A percentile compares a stretch with the other conserved stretches of the same genome.
These are phyloP conservation scores for Drosophila picticornis DNA, from an alignment of 2,888 invertebrate species.

Conservation along the genomic window DNA sequence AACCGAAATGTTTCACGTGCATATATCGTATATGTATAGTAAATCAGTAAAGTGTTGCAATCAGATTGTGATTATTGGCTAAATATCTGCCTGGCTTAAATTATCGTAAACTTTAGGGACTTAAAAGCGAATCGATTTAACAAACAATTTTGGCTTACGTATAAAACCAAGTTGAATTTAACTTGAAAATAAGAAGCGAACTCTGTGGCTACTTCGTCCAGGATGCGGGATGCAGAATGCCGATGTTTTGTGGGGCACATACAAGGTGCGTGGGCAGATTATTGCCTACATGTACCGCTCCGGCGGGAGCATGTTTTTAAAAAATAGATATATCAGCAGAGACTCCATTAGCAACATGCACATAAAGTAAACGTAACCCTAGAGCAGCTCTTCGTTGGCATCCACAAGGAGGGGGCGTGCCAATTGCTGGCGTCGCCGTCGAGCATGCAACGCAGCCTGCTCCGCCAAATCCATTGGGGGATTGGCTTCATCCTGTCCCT, in stretches of 20 bases:
- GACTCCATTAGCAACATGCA: conserved; percentile 56
- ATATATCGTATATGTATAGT: conserved; percentile 18
- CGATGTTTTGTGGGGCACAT: not conserved
- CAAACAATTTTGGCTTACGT: conserved; percentile 69
- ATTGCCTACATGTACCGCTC: conserved; percentile 21
- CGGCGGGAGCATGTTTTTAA: conserved; percentile 39
- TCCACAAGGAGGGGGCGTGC: conserved; percentile 48
- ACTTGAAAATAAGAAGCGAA: conserved; percentile 46
- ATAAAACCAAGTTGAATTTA: conserved; percentile 27
- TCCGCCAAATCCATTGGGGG: conserved; percentile 54
- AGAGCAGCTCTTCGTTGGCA: conserved; percentile 64
- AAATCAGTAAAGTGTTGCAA: conserved; percentile 21
- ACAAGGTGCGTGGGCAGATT: not conserved
- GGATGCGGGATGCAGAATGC: not conserved
- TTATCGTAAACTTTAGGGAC: conserved; percentile 52
- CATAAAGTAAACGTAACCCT: conserved; percentile 54
- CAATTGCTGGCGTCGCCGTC: conserved; percentile 46
- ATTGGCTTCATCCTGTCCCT: conserved; percentile 27
- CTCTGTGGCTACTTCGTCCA: conserved; percentile 12
- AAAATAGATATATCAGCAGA: conserved; percentile 56
- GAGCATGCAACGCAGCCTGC: conserved; percentile 51
- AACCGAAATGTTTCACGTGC: conserved; percentile 34
- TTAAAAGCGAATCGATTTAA: conserved; percentile 55
- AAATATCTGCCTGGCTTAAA: conserved; percentile 53
- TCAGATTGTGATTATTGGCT: conserved; percentile 43